Base-by-base conservation (phyloP, 2,888 invertebrate species). In the Sarcophaga rosellei region DNA sequence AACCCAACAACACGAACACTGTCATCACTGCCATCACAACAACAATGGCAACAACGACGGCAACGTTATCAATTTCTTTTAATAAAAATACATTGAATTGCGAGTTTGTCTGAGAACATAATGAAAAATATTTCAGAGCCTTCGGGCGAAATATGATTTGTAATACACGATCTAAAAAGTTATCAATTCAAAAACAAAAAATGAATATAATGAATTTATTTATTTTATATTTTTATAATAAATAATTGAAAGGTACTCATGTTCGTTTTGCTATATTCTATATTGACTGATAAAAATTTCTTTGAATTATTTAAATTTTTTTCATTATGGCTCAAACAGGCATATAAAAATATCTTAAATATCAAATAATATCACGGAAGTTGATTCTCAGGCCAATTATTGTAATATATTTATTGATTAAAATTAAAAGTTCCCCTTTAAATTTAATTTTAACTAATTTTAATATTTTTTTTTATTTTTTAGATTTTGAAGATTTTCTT, bases 41-140 rank as follows among this genome's bases (percentile, higher is more conserved):
- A 53, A 53, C 4, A 53, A 17, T 15, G 17, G 1, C 11, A 72
- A 59, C 23, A 65, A 20, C 65, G 63, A 3, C 8, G 59, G 20
- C 45, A n/a, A 47, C 53, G 23, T 2, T 17, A 53, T 12, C 21
- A 69, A 70, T 65, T 45, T 61, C 35, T 80, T 73, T 57, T 59
- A 66, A 73, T 73, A 23, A 73, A 73, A 73, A 80, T 61, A 65
- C 45, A 47, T 59, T n/a, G 53, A 53, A 25, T 59, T 59, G 80
- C 59, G 72, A n/a, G 45, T 47, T 21, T 21, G 53, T 61, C 20
- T 17, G 57, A 15, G 8, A 53, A 63, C 12, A 53, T 53, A 17
- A 12, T 4, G 3, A 53, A 53, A 1, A 79, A 53, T 65, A 59
- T 57, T 57, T 35, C 35, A 21, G 62, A 35, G 44, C 11, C 53